Base-by-base conservation (phyloP, 64 coral and sea anemone genomes). In the Montipora capricornis region DNA sequence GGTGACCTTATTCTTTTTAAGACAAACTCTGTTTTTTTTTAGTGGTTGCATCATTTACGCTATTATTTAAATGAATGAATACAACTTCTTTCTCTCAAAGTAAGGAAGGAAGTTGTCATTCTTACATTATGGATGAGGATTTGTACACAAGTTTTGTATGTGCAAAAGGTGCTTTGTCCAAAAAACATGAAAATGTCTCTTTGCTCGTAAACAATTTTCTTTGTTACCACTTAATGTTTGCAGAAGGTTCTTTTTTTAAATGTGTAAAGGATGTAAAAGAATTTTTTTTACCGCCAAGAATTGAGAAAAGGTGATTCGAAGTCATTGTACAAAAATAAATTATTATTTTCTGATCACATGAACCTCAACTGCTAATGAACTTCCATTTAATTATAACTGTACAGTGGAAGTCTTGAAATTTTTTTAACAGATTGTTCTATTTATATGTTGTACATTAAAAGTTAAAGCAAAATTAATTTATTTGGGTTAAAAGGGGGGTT, bases 391-490 rank as follows among this genome's bases (percentile, higher is more conserved):
- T 44, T 16, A 15, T 44, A 37, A 44, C 61, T 64, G 14, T 15
- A 64, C 13, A 11, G 13, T 37, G 37, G 4, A 64, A 14, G 61
- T 3, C 8, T 64, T 64, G 14, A 0, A 15, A 13, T 61, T 81
- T 12, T 12, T 20, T 11, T 37, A 61, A 62, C 80, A 64, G 22
- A 7, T 16, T 55, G 10, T 11, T 61, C 17, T 86, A 86, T 86
- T 86, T 71, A 86, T 50, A 68, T 53, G 49, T 14, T 20, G 46
- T 45, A 47, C 9, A 64, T 64, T 64, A 68, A 11, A 48, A 15
- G n/a, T 9, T 47, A 50, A 73, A 49, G 3, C 6, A 13, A 73
- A 71, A 71, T 71, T 86, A 86, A 86, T 86, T 86, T 86, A 86
- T 86, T 86, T 70, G 82, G 82, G 82, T 57, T 6, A 57, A 26